Percentiles rank a stretch among this genome's conserved stretches.
These are phyloP conservation scores for Drosophila elegans DNA, from an alignment of 1,140 invertebrate species.

Conservation along the genomic window DNA sequence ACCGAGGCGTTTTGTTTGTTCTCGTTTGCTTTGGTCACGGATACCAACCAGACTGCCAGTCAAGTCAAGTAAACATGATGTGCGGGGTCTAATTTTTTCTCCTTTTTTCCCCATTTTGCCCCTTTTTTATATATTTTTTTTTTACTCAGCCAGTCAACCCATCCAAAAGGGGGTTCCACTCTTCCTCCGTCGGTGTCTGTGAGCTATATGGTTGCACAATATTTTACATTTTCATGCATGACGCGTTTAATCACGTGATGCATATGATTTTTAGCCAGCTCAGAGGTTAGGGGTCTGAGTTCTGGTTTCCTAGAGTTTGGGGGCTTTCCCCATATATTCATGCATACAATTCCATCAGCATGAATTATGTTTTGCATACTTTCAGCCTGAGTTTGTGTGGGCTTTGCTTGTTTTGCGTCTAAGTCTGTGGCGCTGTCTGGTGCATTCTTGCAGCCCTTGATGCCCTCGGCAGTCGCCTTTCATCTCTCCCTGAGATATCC, in stretches of 20 bases:
- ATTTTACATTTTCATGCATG: slow-evolving; percentile 84
- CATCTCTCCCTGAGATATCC: slow-evolving; percentile 51
- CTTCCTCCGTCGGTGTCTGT: slow-evolving; percentile 15
- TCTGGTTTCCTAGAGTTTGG: slow-evolving; percentile 1
- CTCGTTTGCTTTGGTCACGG: slow-evolving; percentile 63
- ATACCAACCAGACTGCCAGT: slow-evolving; percentile 60
- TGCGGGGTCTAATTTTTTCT: slow-evolving; percentile 74
- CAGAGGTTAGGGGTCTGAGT: slow-evolving; percentile 15
- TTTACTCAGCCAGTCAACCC: slow-evolving; percentile 11
- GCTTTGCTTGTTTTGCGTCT: slow-evolving; percentile 63
- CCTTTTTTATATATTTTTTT: neutral
- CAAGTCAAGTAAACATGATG: slow-evolving; percentile 80
- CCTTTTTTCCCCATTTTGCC: slow-evolving; percentile 39
- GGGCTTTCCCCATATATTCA: slow-evolving; percentile 28
- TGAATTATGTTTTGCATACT: slow-evolving; percentile 83
- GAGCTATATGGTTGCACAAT: slow-evolving; percentile 62
- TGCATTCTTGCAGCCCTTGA: slow-evolving; percentile 64
- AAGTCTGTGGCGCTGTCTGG: slow-evolving; percentile 69
- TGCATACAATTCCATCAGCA: slow-evolving; percentile 82
- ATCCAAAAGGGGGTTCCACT: neutral
- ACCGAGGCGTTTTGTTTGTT: slow-evolving; percentile 71
- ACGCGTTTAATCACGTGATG: slow-evolving; percentile 84
- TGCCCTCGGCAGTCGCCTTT: slow-evolving; percentile 72
- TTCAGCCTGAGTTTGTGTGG: slow-evolving; percentile 34
- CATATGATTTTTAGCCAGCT: slow-evolving; percentile 80